A percentile compares a stretch with the other conserved stretches of the same genome.
These are phyloP conservation scores for Pantherophis guttatus DNA, from an alignment of 2,113 vertebrate species.

Conservation along the genomic window DNA sequence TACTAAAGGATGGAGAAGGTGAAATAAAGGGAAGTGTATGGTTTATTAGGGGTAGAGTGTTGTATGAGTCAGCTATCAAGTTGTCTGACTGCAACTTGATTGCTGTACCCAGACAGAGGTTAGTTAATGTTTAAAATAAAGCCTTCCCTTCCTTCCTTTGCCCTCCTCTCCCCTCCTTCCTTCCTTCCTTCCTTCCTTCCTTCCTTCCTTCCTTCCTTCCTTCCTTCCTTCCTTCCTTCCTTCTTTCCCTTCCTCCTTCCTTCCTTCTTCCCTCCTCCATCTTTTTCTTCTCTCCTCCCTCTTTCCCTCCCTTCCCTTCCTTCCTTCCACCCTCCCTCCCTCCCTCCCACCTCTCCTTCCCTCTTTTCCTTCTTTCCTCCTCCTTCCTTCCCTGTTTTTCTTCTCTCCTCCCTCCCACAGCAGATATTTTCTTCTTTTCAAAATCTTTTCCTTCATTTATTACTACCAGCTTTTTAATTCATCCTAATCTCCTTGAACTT, in stretches of 20 bases:
- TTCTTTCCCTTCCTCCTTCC: too few relatives aligned
- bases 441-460: neutral
- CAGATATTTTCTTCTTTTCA: neutral
- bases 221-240: too few relatives aligned
- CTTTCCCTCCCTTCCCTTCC: too few relatives aligned
- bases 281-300: too few relatives aligned
- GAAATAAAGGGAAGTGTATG: neutral
- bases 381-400: too few relatives aligned
- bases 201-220: too few relatives aligned
- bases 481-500: neutral
- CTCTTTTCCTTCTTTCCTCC: neutral
- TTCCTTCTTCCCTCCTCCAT: too few relatives aligned
- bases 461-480: neutral
- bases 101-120: neutral
- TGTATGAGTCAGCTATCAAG: neutral
- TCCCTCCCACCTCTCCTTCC: too few relatives aligned
- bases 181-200: too few relatives aligned
- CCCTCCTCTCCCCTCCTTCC: neutral
- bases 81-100: neutral
- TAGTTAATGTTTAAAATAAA: neutral
- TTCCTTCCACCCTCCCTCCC: too few relatives aligned
- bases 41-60: too few relatives aligned
- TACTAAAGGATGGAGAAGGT: rapidly evolving
- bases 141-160: neutral
- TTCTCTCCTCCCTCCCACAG: neutral